Evolutionary conservation across 2,888 invertebrate genomes (phyloP).

Genomic region (Diaphora mendica): DNA sequence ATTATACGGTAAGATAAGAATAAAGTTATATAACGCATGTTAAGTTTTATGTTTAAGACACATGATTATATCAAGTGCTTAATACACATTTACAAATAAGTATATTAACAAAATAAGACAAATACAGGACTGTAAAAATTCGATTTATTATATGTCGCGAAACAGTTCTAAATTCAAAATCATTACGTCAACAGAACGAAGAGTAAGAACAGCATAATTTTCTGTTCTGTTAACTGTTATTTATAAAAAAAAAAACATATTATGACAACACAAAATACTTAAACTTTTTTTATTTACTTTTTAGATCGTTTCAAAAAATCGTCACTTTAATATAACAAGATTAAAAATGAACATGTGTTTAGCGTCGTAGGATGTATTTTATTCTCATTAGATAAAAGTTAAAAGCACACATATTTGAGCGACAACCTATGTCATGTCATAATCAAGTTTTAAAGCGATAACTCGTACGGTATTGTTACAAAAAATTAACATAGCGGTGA

Average conservation of each 20-base stretch:
- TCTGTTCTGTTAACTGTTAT: too few relatives aligned
- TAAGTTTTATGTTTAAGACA: not conserved
- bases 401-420: not conserved
- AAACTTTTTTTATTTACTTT: too few relatives aligned
- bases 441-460: slow-evolving; percentile 24
- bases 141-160: not conserved
- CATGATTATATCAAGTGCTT: not conserved
- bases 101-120: not conserved
- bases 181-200: not conserved
- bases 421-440: not conserved
- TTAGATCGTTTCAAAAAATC: not conserved
- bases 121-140: not conserved
- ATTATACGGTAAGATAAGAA: not conserved
- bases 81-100: not conserved
- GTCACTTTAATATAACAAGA: not conserved
- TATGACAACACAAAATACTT: too few relatives aligned
- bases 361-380: not conserved
- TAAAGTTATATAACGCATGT: not conserved
- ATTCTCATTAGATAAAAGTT: not conserved
- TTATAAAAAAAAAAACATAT: too few relatives aligned
- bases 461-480: slow-evolving; percentile 23
- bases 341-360: not conserved
- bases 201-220: too few relatives aligned
- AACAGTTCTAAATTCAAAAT: not conserved
- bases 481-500: slow-evolving; percentile 15